Evolutionary conservation across 2,888 invertebrate species (phyloP).

Genomic region (Cecidostiba fungosa): DNA sequence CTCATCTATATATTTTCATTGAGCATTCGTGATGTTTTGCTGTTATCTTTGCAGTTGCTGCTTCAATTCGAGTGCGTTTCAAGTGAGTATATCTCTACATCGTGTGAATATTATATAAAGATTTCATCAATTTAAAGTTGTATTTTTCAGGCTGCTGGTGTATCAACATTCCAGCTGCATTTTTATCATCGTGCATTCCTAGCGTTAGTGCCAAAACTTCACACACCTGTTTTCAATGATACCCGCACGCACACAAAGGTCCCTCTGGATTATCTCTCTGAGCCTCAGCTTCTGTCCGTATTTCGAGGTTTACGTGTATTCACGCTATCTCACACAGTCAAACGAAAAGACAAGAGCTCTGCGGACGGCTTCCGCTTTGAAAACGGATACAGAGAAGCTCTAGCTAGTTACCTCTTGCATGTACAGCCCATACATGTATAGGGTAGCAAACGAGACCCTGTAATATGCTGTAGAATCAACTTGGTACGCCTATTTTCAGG

Average conservation of each 20-base stretch:
- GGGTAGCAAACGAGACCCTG: not conserved
- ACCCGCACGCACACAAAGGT: too few relatives aligned
- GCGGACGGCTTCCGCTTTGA: constrained; percentile 47
- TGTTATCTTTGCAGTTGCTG: not conserved
- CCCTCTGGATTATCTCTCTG: too few relatives aligned
- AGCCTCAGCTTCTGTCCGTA: too few relatives aligned
- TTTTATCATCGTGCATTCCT: too few relatives aligned
- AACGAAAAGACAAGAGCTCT: constrained; percentile 26
- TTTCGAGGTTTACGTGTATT: too few relatives aligned
- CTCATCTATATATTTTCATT: not conserved
- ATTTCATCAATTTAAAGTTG: too few relatives aligned
- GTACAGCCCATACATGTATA: not conserved
- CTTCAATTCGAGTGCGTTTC: not conserved
- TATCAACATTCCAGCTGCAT: too few relatives aligned
- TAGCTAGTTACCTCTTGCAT: not conserved
- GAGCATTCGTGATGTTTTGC: not conserved
- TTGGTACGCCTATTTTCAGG: not conserved
- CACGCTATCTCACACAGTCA: not conserved
- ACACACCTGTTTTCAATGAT: too few relatives aligned
- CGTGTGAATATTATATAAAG: too few relatives aligned
- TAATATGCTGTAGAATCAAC: not conserved
- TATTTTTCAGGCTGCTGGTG: too few relatives aligned
- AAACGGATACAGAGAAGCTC: constrained; percentile 37
- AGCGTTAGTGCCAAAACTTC: too few relatives aligned
- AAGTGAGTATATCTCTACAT: not conserved